phyloP scores from a whole-genome alignment of 2,113 vertebrate genomes.

The Phoxinus phoxinus region DNA sequence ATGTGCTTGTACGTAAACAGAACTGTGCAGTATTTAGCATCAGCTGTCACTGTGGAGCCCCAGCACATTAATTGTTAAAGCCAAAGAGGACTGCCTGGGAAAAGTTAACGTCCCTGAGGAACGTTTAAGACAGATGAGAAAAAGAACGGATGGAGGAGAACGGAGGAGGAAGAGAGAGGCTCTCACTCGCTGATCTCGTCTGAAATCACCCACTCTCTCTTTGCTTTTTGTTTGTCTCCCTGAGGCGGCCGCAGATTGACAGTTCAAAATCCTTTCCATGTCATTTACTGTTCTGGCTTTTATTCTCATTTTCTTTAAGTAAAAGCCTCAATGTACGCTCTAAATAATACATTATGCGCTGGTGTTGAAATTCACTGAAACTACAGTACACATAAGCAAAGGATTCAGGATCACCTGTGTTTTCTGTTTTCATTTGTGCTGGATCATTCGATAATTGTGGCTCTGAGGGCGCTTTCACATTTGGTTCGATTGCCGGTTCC shows the following conservation, averaged over 20 bases:
- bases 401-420: background rate
- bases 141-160: conserved; percentile 22
- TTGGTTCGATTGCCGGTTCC: no score
- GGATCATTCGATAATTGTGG: background rate
- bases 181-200: conserved; percentile 62
- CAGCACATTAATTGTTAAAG: conserved; percentile 67
- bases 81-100: conserved; percentile 62
- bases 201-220: conserved; percentile 63
- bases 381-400: conserved; percentile 3
- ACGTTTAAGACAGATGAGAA: conserved; percentile 59
- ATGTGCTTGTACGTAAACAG: conserved; percentile 66
- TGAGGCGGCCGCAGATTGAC: conserved; percentile 65
- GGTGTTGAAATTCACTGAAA: conserved; percentile 16
- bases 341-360: conserved; percentile 72
- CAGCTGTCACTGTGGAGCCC: conserved; percentile 58
- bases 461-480: no score
- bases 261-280: conserved; percentile 63
- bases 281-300: conserved; percentile 38
- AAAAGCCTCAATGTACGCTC: conserved; percentile 57
- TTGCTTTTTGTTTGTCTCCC: conserved; percentile 60
- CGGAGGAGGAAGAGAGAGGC: conserved; percentile 45
- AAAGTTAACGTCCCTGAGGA: conserved; percentile 67
- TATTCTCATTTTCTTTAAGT: conserved; percentile 49
- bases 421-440: background rate
- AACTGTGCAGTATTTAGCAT: conserved; percentile 59